These are phyloP conservation scores for Lissonota sp. DNA, from an alignment of 2,888 invertebrate species.

Conservation along the genomic window DNA sequence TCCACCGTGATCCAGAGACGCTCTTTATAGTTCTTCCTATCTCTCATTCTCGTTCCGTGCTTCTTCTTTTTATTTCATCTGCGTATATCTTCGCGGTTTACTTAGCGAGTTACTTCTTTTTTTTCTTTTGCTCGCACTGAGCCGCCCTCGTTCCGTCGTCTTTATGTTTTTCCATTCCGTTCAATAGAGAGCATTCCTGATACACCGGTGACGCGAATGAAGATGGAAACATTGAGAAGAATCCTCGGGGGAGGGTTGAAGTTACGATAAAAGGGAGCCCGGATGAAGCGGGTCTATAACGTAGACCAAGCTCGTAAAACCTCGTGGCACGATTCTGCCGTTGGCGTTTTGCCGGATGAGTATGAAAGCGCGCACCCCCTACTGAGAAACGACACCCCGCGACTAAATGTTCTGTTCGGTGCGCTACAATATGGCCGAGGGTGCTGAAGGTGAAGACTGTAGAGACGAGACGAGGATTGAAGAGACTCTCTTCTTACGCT, in stretches of 20 bases:
- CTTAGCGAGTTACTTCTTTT: too few species aligned
- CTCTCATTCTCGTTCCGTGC: neutral
- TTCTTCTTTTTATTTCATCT: neutral
- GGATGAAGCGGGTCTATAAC: conserved; percentile 15
- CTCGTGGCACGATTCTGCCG: conserved; percentile 36
- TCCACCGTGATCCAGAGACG: conserved; percentile 24
- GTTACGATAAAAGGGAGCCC: conserved; percentile 24
- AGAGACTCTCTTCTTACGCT: too few species aligned
- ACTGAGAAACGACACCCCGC: neutral
- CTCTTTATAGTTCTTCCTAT: neutral
- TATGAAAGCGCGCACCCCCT: neutral
- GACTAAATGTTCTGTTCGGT: neutral
- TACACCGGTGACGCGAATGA: conserved; percentile 32
- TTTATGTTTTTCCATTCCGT: conserved; percentile 37
- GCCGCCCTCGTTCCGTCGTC: conserved; percentile 13
- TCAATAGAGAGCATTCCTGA: conserved; percentile 41
- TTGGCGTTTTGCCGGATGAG: conserved; percentile 23
- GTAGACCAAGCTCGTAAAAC: conserved; percentile 39
- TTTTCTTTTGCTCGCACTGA: neutral
- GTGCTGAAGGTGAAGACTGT: too few species aligned
- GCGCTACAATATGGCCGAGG: neutral
- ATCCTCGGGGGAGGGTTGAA: neutral
- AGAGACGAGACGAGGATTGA: too few species aligned
- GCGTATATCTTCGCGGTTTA: too few species aligned
- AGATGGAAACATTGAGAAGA: neutral